These are phyloP conservation scores for Simalia tracyae DNA, from an alignment of 2,797 vertebrate genomes.

Conservation along the genomic window DNA sequence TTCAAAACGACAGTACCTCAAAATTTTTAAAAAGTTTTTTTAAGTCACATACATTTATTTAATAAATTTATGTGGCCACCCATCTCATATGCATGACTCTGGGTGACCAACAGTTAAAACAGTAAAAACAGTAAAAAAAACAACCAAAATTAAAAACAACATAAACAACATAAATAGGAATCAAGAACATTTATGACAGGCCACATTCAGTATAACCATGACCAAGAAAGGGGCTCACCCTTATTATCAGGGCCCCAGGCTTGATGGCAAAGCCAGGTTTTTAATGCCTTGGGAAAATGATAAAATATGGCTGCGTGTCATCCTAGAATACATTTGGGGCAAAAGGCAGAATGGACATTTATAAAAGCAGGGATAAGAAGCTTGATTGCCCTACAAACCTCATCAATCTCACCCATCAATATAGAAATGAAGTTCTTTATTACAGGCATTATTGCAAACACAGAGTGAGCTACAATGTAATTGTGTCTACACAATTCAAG, in stretches of 20 bases:
- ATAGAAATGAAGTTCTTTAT: background rate
- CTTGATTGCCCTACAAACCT: background rate
- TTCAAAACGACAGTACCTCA: background rate
- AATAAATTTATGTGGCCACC: background rate
- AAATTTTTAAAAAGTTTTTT: background rate
- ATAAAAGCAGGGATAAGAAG: background rate
- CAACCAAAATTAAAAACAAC: background rate
- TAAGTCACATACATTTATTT: background rate
- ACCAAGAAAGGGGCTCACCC: background rate
- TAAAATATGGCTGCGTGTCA: background rate
- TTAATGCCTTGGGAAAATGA: background rate
- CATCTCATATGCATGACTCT: background rate
- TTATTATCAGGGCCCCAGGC: background rate
- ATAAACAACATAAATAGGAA: background rate
- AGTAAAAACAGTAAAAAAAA: background rate
- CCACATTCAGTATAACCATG: background rate
- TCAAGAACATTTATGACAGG: background rate
- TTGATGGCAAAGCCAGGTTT: background rate
- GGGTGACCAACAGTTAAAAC: background rate
- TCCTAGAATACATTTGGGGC: background rate
- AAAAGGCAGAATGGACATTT: background rate
- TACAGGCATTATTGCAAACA: background rate
- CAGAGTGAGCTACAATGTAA: background rate
- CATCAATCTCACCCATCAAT: background rate
- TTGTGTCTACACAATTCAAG: background rate